Percentiles rank a stretch among this genome's conserved stretches.
Conservation (phyloP, 2,888 invertebrate species). For the Coenonympha glycerion region DNA sequence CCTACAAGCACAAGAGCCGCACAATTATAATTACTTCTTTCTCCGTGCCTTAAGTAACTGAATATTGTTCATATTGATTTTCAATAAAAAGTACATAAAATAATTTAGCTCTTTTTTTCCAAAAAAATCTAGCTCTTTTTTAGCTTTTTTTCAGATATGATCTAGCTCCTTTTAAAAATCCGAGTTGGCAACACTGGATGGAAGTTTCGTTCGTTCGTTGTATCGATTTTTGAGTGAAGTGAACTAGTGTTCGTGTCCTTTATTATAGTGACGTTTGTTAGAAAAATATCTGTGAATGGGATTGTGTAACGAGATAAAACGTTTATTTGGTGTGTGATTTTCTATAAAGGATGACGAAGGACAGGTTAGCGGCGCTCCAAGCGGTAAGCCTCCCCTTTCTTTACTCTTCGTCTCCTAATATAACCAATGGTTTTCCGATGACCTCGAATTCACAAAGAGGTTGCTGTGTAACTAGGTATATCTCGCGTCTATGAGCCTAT, state of each 20-base stretch:
- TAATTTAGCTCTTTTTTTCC: too few relatives aligned
- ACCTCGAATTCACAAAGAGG: conserved; percentile 62
- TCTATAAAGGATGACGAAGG: conserved; percentile 91
- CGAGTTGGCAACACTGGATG: too few relatives aligned
- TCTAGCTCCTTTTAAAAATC: too few relatives aligned
- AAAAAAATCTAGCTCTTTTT: too few relatives aligned
- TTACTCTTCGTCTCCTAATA: conserved; percentile 46
- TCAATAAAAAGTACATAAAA: too few relatives aligned
- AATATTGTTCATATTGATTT: too few relatives aligned
- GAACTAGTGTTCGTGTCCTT: conserved; percentile 81
- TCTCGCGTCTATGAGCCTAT: conserved; percentile 21
- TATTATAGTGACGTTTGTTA: conserved; percentile 83
- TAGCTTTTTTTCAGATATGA: too few relatives aligned
- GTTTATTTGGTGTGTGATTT: conserved; percentile 81
- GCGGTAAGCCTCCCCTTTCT: conserved; percentile 81
- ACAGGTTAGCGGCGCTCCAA: conserved; percentile 97
- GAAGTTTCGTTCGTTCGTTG: conserved; percentile 79
- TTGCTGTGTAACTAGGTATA: conserved; percentile 43
- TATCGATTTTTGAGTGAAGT: conserved; percentile 87
- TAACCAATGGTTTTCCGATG: conserved; percentile 63
- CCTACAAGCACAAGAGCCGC: too few relatives aligned
- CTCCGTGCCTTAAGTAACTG: too few relatives aligned
- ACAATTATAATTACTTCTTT: too few relatives aligned
- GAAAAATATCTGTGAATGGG: conserved; percentile 86
- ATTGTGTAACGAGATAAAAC: conserved; percentile 81